A percentile compares a stretch with the other conserved stretches of the same genome.
Conservation (phyloP, 2,113 vertebrate species). For the Sylvicapra grimmia region DNA sequence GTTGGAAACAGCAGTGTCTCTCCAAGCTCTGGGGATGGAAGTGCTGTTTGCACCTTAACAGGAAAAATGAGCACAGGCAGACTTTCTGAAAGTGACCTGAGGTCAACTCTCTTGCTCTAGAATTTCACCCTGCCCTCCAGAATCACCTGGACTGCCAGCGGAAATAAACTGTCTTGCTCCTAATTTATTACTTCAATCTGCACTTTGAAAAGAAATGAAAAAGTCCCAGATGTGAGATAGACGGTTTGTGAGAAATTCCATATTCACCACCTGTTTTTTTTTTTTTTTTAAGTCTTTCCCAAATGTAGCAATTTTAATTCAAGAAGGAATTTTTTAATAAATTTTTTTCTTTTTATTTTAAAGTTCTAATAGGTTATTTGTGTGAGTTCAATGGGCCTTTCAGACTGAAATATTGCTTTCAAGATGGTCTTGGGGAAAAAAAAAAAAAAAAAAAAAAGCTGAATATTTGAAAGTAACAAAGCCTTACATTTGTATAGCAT, state of each 20-base stretch:
- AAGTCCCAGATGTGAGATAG: not conserved
- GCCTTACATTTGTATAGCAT: not conserved
- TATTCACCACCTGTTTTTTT: not conserved
- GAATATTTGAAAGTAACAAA: not conserved
- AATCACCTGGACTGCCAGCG: fast-evolving
- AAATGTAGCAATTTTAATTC: slow-evolving; percentile 16
- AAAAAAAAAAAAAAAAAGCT: not conserved
- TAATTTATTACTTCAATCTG: not conserved
- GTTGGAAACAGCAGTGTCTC: not conserved
- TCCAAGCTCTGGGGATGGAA: not conserved
- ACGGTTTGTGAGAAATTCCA: not conserved
- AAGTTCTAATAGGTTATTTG: not conserved
- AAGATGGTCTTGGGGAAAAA: not conserved
- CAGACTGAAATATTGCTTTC: not conserved
- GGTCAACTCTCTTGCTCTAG: not conserved
- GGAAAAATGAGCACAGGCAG: no score
- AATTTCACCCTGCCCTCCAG: not conserved
- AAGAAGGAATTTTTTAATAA: not conserved
- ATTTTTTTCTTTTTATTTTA: not conserved
- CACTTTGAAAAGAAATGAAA: not conserved
- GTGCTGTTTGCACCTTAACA: not conserved
- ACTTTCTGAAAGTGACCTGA: not conserved
- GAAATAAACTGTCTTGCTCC: not conserved
- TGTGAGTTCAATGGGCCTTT: not conserved
- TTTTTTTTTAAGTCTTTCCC: not conserved